A percentile compares a stretch with the other conserved stretches of the same genome.
phyloP scores from a whole-genome alignment of 2,797 vertebrate species.

The Lithobates sylvaticus region DNA sequence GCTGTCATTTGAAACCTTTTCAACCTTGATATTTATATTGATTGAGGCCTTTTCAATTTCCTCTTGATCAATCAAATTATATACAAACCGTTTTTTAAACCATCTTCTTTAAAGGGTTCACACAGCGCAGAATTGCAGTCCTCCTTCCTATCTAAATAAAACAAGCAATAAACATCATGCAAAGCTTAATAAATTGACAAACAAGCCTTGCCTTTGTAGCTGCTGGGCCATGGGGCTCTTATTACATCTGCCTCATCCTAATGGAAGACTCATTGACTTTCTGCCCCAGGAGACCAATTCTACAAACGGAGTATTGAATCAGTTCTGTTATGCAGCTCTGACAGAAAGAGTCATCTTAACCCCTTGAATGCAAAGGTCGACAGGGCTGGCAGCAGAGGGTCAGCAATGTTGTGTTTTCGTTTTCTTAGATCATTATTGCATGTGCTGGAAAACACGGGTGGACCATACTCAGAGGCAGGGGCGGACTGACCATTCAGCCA shows the following conservation, averaged over 20 bases:
- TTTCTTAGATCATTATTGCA: background rate
- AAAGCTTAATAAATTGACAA: conserved; percentile 59
- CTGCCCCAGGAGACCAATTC: conserved; percentile 54
- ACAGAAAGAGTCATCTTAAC: conserved; percentile 37
- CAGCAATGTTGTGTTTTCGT: background rate
- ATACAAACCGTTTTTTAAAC: conserved; percentile 33
- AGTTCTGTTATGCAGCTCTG: conserved; percentile 32
- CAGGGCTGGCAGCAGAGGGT: background rate
- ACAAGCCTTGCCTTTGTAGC: conserved; percentile 48
- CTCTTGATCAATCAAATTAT: conserved; percentile 14
- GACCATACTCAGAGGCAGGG: no score
- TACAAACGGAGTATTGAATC: conserved; percentile 53
- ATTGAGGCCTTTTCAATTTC: conserved; percentile 15
- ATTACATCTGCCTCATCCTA: conserved; percentile 57
- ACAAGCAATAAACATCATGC: conserved; percentile 43
- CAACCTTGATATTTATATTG: conserved; percentile 22
- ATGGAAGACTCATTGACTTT: conserved; percentile 60
- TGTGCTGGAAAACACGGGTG: background rate
- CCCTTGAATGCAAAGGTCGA: conserved; percentile 33
- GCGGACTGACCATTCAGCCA: no score
- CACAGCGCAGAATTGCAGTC: conserved; percentile 1
- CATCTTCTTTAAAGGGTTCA: background rate
- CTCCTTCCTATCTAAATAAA: conserved; percentile 36
- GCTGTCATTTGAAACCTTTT: conserved; percentile 35
- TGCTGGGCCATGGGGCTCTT: conserved; percentile 49